Evolutionary conservation across 2,888 invertebrate genomes (phyloP), one percentile per base, ranked within the genome.

Genomic region (Petrophora chlorosata): DNA sequence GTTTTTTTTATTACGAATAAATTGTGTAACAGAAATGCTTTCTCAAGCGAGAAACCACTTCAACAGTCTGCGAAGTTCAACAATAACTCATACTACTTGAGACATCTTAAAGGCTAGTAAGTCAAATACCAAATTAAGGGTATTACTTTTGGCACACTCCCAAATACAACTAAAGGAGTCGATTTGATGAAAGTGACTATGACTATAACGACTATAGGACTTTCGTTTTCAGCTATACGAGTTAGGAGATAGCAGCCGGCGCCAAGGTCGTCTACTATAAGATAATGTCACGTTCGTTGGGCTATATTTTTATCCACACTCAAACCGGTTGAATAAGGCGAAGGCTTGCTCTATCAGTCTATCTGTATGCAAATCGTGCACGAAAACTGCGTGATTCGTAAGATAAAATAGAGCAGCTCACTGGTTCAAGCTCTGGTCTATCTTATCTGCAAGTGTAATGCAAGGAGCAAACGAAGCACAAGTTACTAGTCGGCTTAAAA

Each of bases 181-280:
- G 32, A 59, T 48, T 50, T 33, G 32, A 61, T 49, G 60, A 63
- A 70, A 67, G 53, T 61, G 53, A 51, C 38, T 46, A 40, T 29
- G 36, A 19, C 32, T 32, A 25, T 22, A 28, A 34, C 19, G 28
- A 9, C 15, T 39, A 47, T 23, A 44, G 43, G 38, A 73, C 75
- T 76, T 75, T 78, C 75, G 59, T 67, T 76, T 74, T 76, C 63
- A 36, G 39, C 56, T 36, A 48, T 29, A 42, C 49, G 22, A 36
- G 30, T 59, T 61, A 61, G 46, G 55, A 60, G 58, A 71, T 55
- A 65, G 53, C 52, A 63, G 56, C 51, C 34, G 43, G 48, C 48
- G 49, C 46, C 76, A 81, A 82, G 82, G 82, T 74, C 76, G 66
- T 59, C 71, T 46, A 58, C 70, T 73, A 63, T 60, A 29, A 70